phyloP scores from a whole-genome alignment of 2,888 invertebrate species.

The Thymelicus acteon region DNA sequence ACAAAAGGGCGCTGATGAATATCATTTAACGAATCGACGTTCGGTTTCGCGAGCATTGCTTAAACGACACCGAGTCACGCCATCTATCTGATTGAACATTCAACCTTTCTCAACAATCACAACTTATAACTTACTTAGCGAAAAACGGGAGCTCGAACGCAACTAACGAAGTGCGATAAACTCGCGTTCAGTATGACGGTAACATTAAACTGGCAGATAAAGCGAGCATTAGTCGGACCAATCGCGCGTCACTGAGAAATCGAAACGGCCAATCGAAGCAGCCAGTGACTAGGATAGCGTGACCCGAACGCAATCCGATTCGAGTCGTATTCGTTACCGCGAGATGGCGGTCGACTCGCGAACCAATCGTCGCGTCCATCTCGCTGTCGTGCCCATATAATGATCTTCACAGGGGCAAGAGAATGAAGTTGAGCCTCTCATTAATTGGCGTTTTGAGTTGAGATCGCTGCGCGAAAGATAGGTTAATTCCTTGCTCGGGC shows the following conservation, averaged over 20 bases:
- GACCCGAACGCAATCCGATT: constrained; percentile 83
- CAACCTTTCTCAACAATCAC: constrained; percentile 76
- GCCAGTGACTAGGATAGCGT: constrained; percentile 81
- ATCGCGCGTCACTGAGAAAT: constrained; percentile 75
- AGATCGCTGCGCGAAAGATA: constrained; percentile 84
- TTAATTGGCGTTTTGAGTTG: constrained; percentile 85
- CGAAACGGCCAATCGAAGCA: constrained; percentile 77
- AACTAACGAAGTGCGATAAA: constrained; percentile 79
- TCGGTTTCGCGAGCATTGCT: constrained; percentile 71
- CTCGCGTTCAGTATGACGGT: constrained; percentile 75
- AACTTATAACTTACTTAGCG: constrained; percentile 82
- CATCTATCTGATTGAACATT: constrained; percentile 80
- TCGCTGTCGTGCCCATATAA: constrained; percentile 84
- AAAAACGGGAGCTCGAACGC: constrained; percentile 75
- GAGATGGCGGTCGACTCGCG: constrained; percentile 79
- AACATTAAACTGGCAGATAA: constrained; percentile 73
- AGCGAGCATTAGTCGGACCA: constrained; percentile 70
- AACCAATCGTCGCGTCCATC: constrained; percentile 83
- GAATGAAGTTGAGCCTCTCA: constrained; percentile 85
- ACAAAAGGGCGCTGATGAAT: constrained; percentile 80
- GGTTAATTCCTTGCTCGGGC: constrained; percentile 82
- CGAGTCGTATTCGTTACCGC: constrained; percentile 80
- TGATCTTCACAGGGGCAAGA: constrained; percentile 84
- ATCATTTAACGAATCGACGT: constrained; percentile 83
- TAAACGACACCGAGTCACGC: constrained; percentile 83